phyloP scores from a whole-genome alignment of 2,113 vertebrate genomes.

The Acanthochromis polyacanthus region DNA sequence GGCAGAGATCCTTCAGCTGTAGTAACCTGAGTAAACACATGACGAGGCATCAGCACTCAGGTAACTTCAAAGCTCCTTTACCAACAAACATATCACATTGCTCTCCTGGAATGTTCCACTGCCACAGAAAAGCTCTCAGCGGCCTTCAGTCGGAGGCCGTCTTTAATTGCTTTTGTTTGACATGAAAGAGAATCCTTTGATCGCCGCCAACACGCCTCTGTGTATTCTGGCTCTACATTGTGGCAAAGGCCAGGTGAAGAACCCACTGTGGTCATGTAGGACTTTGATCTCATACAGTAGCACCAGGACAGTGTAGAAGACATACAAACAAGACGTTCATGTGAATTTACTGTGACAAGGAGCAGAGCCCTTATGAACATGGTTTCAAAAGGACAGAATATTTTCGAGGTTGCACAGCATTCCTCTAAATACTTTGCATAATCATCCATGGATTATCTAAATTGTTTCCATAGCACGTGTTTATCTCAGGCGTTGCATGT shows the following conservation, averaged over 20 bases:
- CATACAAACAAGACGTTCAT: slow-evolving; percentile 8
- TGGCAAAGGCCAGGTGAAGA: slow-evolving; percentile 26
- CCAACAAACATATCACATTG: slow-evolving; percentile 57
- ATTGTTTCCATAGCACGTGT: slow-evolving; percentile 62
- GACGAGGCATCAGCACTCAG: slow-evolving; percentile 50
- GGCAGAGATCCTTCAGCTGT: slow-evolving; percentile 13
- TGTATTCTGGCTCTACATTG: slow-evolving; percentile 19
- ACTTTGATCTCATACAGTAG: slow-evolving; percentile 16
- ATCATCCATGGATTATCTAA: slow-evolving; percentile 46
- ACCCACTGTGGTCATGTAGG: slow-evolving; percentile 22
- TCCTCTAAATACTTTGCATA: slow-evolving; percentile 34
- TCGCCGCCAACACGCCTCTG: slow-evolving; percentile 19
- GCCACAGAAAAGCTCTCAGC: slow-evolving; percentile 23
- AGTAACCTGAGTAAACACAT: slow-evolving; percentile 61
- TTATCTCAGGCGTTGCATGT: slow-evolving; percentile 17
- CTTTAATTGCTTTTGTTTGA: slow-evolving; percentile 56
- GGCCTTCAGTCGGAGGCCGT: slow-evolving; percentile 10
- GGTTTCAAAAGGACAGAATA: slow-evolving; percentile 34
- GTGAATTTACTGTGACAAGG: slow-evolving; percentile 2
- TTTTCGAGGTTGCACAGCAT: slow-evolving; percentile 47
- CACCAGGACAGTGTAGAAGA: slow-evolving; percentile 34
- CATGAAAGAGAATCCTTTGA: slow-evolving; percentile 64
- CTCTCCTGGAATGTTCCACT: slow-evolving; percentile 52
- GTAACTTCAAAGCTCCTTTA: slow-evolving; percentile 71
- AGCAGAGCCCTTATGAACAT: neutral